phyloP scores from a whole-genome alignment of 2,113 vertebrate species.

The Paramormyrops kingsleyae region DNA sequence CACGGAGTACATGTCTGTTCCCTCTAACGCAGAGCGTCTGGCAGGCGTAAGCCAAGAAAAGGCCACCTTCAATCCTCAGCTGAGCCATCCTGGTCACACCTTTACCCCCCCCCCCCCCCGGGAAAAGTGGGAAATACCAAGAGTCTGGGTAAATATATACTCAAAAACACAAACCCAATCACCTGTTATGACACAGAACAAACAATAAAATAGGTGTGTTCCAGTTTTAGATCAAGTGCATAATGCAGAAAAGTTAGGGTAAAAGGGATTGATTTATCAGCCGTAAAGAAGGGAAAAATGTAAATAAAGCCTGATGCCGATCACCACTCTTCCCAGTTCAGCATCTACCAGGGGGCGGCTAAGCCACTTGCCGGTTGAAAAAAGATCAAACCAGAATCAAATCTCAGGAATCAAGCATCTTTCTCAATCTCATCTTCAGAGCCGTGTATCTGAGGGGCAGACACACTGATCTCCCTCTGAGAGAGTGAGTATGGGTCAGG shows the following conservation, averaged over 20 bases:
- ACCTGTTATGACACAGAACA: not conserved
- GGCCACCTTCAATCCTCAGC: not conserved
- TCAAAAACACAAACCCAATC: not conserved
- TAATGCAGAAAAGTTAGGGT: not conserved
- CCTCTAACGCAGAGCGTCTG: not conserved
- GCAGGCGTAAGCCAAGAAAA: not conserved
- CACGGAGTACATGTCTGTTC: constrained; percentile 9
- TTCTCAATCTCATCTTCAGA: not conserved
- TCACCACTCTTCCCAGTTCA: not conserved
- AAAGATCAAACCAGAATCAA: not conserved
- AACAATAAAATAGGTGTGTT: not conserved
- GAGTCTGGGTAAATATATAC: not conserved
- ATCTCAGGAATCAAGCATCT: not conserved
- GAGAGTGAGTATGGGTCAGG: not conserved
- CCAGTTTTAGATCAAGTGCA: not conserved
- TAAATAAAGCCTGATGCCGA: not conserved
- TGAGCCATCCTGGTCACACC: not conserved
- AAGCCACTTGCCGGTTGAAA: not conserved
- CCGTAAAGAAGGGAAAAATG: not conserved
- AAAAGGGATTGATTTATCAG: not conserved
- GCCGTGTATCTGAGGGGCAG: not conserved
- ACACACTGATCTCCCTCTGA: not conserved
- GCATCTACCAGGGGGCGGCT: not conserved
- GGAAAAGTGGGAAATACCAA: not conserved
- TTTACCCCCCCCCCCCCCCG: not conserved